A percentile compares a stretch with the other conserved stretches of the same genome.
Conservation (phyloP, 2,113 vertebrate species). For the Platanista minor region DNA sequence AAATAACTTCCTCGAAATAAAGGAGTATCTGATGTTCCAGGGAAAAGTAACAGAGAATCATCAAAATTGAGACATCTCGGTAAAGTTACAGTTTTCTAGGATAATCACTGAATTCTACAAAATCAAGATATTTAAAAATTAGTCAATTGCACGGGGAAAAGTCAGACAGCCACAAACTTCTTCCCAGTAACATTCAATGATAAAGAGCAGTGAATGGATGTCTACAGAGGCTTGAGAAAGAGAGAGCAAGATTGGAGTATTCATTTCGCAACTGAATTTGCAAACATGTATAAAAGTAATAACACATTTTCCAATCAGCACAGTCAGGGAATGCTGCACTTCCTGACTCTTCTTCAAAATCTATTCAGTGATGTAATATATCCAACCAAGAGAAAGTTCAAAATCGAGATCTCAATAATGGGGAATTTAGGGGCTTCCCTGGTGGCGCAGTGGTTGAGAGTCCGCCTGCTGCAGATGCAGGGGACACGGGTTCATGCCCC, state of each 20-base stretch:
- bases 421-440: not conserved
- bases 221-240: not conserved
- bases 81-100: not conserved
- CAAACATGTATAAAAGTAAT: not conserved
- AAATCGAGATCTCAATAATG: not conserved
- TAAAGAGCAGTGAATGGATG: not conserved
- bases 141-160: not conserved
- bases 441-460: too few relatives aligned
- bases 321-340: not conserved
- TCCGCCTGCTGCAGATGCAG: too few relatives aligned
- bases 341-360: not conserved
- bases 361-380: not conserved
- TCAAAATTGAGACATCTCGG: not conserved
- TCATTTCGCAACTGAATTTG: not conserved
- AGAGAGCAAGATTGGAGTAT: not conserved
- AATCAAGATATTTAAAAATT: not conserved
- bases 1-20: constrained; percentile 12
- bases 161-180: not conserved
- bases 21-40: not conserved
- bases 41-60: not conserved
- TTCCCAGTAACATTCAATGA: not conserved
- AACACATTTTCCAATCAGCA: not conserved
- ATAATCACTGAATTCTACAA: not conserved
- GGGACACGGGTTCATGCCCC: too few relatives aligned
- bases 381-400: not conserved